Percentiles rank a stretch among this genome's conserved stretches.
These are phyloP conservation scores for Beris morrisii DNA, from an alignment of 2,888 invertebrate species.

Conservation along the genomic window DNA sequence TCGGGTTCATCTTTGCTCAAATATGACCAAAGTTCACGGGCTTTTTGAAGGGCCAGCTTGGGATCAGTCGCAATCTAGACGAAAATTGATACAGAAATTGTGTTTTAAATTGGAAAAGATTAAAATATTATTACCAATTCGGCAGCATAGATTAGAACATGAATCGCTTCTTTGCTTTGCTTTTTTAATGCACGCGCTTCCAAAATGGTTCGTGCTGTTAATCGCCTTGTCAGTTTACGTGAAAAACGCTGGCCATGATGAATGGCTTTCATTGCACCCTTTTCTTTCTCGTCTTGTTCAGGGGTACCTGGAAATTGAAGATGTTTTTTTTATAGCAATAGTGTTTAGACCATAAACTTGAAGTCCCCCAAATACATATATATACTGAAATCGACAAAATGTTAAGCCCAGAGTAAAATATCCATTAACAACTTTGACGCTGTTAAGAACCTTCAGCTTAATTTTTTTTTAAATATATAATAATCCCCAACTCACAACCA, in stretches of 20 bases:
- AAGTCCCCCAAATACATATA: too few relatives aligned
- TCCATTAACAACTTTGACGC: too few relatives aligned
- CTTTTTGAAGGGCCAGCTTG: constrained; percentile 71
- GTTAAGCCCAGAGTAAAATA: too few relatives aligned
- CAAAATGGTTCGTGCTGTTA: constrained; percentile 75
- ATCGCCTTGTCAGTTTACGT: constrained; percentile 72
- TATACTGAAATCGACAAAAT: too few relatives aligned
- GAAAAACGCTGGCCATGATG: constrained; percentile 77
- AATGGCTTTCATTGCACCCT: constrained; percentile 70
- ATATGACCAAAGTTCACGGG: constrained; percentile 69
- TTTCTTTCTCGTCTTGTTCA: constrained; percentile 41
- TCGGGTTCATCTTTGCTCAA: constrained; percentile 79
- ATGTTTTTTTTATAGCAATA: neutral
- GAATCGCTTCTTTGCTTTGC: constrained; percentile 73
- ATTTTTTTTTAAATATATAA: too few relatives aligned
- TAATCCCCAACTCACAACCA: too few relatives aligned
- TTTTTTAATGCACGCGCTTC: constrained; percentile 81
- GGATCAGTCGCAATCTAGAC: constrained; percentile 76
- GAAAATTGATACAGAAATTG: constrained; percentile 20
- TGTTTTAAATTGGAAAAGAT: constrained; percentile 32
- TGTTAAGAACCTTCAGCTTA: too few relatives aligned
- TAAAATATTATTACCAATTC: constrained; percentile 65
- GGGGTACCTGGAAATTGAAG: constrained; percentile 8
- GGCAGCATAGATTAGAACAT: constrained; percentile 74
- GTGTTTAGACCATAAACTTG: neutral